A percentile compares a stretch with the other conserved stretches of the same genome.
phyloP scores from a whole-genome alignment of 2,888 invertebrate genomes.

The Drosophila birchii region DNA sequence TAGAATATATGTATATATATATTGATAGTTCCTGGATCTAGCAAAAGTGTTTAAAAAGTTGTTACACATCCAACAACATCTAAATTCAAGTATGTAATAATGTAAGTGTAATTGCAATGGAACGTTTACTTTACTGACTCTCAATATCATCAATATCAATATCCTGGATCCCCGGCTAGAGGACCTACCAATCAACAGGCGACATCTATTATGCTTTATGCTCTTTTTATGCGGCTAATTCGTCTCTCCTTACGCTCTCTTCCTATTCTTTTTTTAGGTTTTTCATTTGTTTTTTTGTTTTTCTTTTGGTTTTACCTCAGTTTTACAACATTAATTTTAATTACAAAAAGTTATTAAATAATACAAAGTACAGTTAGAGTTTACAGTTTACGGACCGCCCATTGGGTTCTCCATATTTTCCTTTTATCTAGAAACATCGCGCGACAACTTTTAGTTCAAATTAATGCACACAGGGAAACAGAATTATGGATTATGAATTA shows the following conservation, averaged over 20 bases:
- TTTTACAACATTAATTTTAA: slow-evolving; percentile 79
- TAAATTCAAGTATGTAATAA: slow-evolving; percentile 52
- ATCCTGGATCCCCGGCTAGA: slow-evolving; percentile 29
- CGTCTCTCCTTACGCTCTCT: slow-evolving; percentile 21
- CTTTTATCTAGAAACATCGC: slow-evolving; percentile 42
- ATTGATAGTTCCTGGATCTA: slow-evolving; percentile 65
- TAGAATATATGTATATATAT: slow-evolving; percentile 29
- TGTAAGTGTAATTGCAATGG: slow-evolving; percentile 67
- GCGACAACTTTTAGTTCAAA: slow-evolving; percentile 79
- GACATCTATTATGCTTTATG: slow-evolving; percentile 46
- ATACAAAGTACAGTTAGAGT: slow-evolving; percentile 52
- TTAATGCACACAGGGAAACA: slow-evolving; percentile 78
- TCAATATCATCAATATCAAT: slow-evolving; percentile 30
- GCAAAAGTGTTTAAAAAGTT: slow-evolving; percentile 63
- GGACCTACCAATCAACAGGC: slow-evolving; percentile 45
- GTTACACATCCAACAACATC: slow-evolving; percentile 52
- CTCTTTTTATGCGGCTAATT: slow-evolving; percentile 57
- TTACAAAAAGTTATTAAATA: slow-evolving; percentile 62
- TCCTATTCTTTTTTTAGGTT: slow-evolving; percentile 42
- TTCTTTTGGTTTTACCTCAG: slow-evolving; percentile 68
- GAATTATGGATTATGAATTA: slow-evolving; percentile 48
- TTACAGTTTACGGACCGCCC: slow-evolving; percentile 41
- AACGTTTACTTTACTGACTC: slow-evolving; percentile 65
- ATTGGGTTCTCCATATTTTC: slow-evolving; percentile 35
- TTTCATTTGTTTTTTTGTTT: slow-evolving; percentile 40